Conservation (phyloP, 1,140 invertebrate species). For the Helicoverpa armigera region DNA sequence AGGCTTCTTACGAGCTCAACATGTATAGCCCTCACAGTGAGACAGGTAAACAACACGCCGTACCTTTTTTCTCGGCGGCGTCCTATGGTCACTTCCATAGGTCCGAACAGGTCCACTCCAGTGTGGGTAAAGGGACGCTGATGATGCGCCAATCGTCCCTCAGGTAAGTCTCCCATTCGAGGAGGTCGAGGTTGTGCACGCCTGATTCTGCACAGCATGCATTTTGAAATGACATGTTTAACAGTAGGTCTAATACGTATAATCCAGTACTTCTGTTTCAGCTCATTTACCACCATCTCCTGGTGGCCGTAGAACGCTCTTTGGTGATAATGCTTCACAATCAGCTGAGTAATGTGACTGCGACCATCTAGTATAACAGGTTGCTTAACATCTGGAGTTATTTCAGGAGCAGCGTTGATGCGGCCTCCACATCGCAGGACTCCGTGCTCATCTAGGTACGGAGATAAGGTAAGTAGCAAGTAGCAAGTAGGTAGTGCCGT, state of each 20-base stretch:
- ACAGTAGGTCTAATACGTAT: background rate
- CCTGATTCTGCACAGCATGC: background rate
- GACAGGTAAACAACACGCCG: background rate
- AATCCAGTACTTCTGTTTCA: background rate
- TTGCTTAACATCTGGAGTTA: slow-evolving; percentile 45
- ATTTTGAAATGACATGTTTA: background rate
- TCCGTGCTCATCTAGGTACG: too few relatives aligned
- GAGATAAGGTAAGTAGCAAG: too few relatives aligned
- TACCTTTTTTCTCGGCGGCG: background rate
- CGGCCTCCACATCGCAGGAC: too few relatives aligned
- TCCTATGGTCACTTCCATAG: background rate
- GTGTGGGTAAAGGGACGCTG: background rate
- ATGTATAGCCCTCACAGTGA: background rate
- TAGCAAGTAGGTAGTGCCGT: too few relatives aligned
- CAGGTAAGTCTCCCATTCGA: background rate
- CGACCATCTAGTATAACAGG: too few relatives aligned
- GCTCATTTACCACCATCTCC: background rate
- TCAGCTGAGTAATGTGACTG: too few relatives aligned
- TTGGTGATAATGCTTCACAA: too few relatives aligned
- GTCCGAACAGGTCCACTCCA: background rate
- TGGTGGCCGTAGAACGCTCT: background rate
- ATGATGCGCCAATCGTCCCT: background rate
- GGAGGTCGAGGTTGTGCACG: background rate
- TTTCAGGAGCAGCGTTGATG: too few relatives aligned
- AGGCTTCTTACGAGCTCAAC: background rate